Evolutionary conservation across 2,113 vertebrate species (phyloP).

Genomic region (Syngnathus floridae): DNA sequence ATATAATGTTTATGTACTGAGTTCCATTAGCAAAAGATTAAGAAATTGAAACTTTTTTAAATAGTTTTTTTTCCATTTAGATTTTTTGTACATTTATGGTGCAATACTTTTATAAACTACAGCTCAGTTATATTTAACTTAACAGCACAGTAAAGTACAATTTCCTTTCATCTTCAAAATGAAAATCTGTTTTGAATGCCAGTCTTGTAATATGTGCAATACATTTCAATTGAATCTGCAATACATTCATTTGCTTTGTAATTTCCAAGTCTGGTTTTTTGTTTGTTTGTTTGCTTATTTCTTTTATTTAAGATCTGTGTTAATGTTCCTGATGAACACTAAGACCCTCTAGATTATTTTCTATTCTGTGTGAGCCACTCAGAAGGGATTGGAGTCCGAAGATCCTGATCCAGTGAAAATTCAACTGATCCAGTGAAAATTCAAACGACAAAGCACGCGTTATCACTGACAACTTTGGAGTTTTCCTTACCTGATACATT

Average conservation of each 20-base stretch:
- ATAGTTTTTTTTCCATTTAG: no score
- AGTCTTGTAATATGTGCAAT: no score
- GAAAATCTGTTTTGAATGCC: no score
- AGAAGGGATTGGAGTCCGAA: background rate
- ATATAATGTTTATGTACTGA: no score
- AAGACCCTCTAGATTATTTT: background rate
- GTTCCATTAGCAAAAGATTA: no score
- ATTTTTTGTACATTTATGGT: no score
- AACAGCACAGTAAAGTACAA: background rate
- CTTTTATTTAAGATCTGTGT: background rate
- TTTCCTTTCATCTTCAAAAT: background rate
- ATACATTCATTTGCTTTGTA: no score
- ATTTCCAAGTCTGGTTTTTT: no score
- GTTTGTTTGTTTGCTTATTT: no score
- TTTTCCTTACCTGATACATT: conserved; percentile 79
- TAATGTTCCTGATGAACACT: background rate
- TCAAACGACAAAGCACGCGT: background rate
- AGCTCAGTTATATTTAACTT: background rate
- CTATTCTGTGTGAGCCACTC: background rate
- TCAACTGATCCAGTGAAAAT: background rate
- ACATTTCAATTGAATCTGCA: background rate
- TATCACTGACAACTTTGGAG: no score
- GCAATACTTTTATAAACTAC: background rate
- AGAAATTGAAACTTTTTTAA: no score
- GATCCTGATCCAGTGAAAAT: background rate